phyloP scores from a whole-genome alignment of 2,797 vertebrate genomes.

The Lepus townsendii region DNA sequence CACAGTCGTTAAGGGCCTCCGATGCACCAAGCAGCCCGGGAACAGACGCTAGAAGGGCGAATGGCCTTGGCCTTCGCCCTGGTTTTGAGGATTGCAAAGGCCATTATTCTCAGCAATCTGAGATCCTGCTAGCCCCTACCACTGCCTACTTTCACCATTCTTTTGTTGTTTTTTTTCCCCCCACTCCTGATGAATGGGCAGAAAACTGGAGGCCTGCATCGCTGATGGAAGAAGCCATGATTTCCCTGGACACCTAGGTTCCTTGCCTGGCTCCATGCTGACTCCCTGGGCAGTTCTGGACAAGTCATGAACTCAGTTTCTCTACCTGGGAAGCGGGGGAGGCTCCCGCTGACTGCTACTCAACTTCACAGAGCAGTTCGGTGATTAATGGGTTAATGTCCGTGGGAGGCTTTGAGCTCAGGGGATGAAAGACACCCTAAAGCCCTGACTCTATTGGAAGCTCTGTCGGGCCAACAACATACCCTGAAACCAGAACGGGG shows the following conservation, averaged over 20 bases:
- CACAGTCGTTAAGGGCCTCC: neutral
- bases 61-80: neutral
- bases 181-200: conserved; percentile 53
- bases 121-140: neutral
- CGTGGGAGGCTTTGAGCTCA: conserved; percentile 86
- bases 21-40: neutral
- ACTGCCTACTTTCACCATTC: conserved; percentile 36
- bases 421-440: conserved; percentile 84
- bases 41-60: neutral
- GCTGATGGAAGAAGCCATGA: conserved; percentile 48
- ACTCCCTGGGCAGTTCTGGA: conserved; percentile 84
- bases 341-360: conserved; percentile 76
- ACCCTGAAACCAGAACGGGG: conserved; percentile 83
- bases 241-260: conserved; percentile 75
- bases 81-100: neutral
- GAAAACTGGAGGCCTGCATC: conserved; percentile 64
- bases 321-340: conserved; percentile 84
- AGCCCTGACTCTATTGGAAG: conserved; percentile 85
- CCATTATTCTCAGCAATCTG: neutral
- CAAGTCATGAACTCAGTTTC: conserved; percentile 84
- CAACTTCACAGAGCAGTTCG: conserved; percentile 83
- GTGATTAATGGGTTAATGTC: conserved; percentile 86
- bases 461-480: conserved; percentile 81
- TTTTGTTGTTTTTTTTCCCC: neutral
- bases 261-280: conserved; percentile 79